These are phyloP conservation scores for Sebastes taczanowskii DNA, from an alignment of 2,797 vertebrate species.

Conservation along the genomic window DNA sequence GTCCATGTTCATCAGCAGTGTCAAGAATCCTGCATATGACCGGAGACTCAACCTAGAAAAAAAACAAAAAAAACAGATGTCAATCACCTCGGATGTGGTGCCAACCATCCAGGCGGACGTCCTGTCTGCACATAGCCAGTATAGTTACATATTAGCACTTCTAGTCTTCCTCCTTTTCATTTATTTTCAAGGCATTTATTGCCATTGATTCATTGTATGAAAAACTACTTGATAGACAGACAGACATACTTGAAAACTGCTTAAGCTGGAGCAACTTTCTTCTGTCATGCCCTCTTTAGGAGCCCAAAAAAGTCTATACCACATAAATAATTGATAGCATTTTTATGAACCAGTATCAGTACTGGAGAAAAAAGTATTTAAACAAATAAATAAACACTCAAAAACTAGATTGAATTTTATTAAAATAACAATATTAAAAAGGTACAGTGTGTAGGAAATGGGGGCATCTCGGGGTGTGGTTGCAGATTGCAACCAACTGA, in stretches of 20 bases:
- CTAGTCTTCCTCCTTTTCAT: background rate
- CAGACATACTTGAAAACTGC: background rate
- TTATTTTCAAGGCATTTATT: background rate
- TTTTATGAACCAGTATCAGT: background rate
- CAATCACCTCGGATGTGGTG: background rate
- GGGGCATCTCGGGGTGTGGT: too few relatives aligned
- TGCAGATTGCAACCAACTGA: too few relatives aligned
- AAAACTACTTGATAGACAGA: background rate
- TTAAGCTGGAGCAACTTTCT: background rate
- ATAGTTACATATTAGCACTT: background rate
- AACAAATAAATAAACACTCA: background rate
- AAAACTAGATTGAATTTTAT: background rate
- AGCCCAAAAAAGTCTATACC: background rate
- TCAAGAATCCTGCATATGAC: conserved; percentile 98
- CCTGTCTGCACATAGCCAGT: background rate
- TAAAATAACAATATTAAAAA: background rate
- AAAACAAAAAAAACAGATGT: background rate
- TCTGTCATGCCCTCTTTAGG: too few relatives aligned
- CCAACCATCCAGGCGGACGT: background rate
- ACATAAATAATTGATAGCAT: background rate
- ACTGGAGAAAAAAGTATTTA: background rate
- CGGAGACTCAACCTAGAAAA: conserved; percentile 92
- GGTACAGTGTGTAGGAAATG: too few relatives aligned
- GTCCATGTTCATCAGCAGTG: conserved; percentile 94
- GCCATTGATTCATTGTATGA: background rate